Conservation (phyloP, 2,888 invertebrate genomes). For the Heteropelma amictum region DNA sequence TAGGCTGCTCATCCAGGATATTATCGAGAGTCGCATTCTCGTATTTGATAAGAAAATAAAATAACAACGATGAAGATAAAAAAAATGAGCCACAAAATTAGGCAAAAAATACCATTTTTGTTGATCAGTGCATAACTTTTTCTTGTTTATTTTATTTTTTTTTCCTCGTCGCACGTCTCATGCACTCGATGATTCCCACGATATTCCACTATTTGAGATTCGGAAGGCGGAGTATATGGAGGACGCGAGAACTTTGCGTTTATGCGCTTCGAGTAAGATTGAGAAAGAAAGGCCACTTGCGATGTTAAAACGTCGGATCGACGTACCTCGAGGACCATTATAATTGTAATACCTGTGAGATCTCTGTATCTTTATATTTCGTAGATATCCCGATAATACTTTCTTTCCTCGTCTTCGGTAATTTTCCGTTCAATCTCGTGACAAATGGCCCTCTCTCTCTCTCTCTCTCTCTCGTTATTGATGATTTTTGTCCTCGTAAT, state of each 20-base stretch:
- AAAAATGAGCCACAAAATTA: too few relatives aligned
- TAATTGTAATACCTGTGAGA: slow-evolving; percentile 10
- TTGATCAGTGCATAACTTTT: not conserved
- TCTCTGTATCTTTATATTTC: not conserved
- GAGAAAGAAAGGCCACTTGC: slow-evolving; percentile 48
- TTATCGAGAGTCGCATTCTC: slow-evolving; percentile 63
- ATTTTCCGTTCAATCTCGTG: not conserved
- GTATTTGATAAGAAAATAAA: not conserved
- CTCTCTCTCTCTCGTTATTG: too few relatives aligned
- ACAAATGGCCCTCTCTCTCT: not conserved
- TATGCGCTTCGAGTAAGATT: slow-evolving; percentile 35
- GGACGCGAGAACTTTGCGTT: slow-evolving; percentile 5
- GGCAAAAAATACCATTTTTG: not conserved
- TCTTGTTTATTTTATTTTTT: not conserved
- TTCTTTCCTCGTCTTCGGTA: slow-evolving; percentile 18
- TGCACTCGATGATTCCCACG: slow-evolving; percentile 16
- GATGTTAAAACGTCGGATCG: slow-evolving; percentile 30
- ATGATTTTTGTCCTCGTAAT: not conserved
- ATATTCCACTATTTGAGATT: slow-evolving; percentile 19
- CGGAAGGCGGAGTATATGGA: slow-evolving; percentile 22
- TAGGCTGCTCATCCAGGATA: slow-evolving; percentile 64
- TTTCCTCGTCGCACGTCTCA: not conserved
- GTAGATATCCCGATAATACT: not conserved
- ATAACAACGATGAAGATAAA: not conserved
- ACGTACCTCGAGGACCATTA: slow-evolving; percentile 30